Base-by-base conservation (phyloP, 2,797 vertebrate species). In the Rhynchotus rufescens region DNA sequence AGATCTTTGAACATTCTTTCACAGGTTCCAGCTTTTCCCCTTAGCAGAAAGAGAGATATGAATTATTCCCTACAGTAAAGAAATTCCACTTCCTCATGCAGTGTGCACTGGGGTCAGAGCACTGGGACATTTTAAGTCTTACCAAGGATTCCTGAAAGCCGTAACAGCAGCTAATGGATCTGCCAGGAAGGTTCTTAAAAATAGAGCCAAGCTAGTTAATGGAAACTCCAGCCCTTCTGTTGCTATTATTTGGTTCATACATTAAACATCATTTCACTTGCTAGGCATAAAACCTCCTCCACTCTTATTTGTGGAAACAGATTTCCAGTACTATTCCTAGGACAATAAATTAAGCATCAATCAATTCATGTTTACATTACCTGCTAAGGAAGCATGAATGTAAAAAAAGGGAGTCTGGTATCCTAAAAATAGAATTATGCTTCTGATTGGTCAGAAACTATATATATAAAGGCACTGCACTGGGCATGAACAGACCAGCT, bases 141-240 rank as follows among this genome's bases (percentile, higher is more conserved):
- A 62, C 94, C 68, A 88, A 69, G 54, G 80, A 87, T 25, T 97
- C 94, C 86, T 94, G 88, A 93, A 94, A 94, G 75, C 81, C 74
- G 25, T 36, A 86, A 62, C 74, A 78, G 64, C 61, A 86, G 32
- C 57, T 97, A 95, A 97, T 97, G 94, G 80, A 86, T 97, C 89
- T 94, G 68, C 96, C 97, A 97, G 93, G 79, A 64, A 73, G 78
- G 42, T 92, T 64, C 88, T 92, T 89, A 79, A 97, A 96, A 96
- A 95, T 60, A 89, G 83, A 84, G 56, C 68, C 88, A 68, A 32
- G n/a, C 15, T 89, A 32, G 62, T 89, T 97, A 96, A 98, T 97
- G 94, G 88, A 86, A 97, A 97, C 73, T 87, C 82, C 97, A 97
- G 95, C 22, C 19, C 59, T 91, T 52, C 42, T 88, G 86, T 93